Conservation (phyloP, 35 echinoderm and acorn worm species). For the Ophiothrix spiculata region DNA sequence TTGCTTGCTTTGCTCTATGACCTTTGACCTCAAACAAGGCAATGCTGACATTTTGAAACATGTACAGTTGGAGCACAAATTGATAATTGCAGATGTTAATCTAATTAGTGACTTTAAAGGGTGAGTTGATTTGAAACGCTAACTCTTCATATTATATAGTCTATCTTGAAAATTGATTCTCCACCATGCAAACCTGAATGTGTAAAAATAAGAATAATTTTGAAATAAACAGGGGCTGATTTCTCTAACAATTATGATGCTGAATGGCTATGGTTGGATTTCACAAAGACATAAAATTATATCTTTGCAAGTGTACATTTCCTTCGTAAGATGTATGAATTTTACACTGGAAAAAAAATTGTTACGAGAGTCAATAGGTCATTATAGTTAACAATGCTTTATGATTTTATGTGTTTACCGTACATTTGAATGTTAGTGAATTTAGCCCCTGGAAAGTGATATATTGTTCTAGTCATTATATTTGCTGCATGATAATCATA, state of each 20-base stretch:
- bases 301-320: no score
- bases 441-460: not conserved
- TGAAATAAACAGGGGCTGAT: not conserved
- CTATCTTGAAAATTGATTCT: not conserved
- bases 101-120: constrained; percentile 69
- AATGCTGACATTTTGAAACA: constrained; percentile 54
- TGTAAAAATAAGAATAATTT: not conserved
- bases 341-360: not conserved
- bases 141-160: not conserved
- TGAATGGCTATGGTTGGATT: no score
- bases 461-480: not conserved
- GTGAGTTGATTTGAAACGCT: constrained; percentile 15
- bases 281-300: no score
- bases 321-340: no score
- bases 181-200: not conserved
- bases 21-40: constrained; percentile 22
- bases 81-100: constrained; percentile 63
- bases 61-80: constrained; percentile 56
- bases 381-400: no score
- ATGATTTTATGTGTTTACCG: no score
- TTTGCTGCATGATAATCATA: not conserved
- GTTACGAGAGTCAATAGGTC: no score
- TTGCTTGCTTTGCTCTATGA: constrained; percentile 42
- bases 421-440: not conserved
- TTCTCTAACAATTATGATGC: not conserved